Evolutionary conservation across 2,797 vertebrate genomes (phyloP).

Genomic region (Neosilurus hyrtlii): DNA sequence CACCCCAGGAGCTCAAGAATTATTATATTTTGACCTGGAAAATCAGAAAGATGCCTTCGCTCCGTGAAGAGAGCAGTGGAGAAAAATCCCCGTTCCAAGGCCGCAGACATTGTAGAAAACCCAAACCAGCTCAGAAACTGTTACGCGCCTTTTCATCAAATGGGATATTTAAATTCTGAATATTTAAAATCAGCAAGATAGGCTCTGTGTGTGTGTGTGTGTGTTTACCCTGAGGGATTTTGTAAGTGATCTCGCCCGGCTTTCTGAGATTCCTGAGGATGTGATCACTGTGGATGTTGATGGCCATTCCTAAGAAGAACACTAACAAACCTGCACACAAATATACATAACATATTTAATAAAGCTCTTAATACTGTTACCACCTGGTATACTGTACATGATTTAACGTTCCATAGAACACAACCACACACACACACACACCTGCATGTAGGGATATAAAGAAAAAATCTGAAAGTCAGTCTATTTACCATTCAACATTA

Average conservation of each 20-base stretch:
- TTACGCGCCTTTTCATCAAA: no score
- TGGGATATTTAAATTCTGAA: no score
- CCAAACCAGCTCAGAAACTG: no score
- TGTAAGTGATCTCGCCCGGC: conserved; percentile 82
- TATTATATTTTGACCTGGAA: no score
- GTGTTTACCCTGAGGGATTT: conserved; percentile 82
- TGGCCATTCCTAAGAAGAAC: conserved; percentile 82
- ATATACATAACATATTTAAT: background rate
- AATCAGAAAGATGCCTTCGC: no score
- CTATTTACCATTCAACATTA: background rate
- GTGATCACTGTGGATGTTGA: conserved; percentile 90
- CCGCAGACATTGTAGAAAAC: no score
- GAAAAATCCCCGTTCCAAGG: no score
- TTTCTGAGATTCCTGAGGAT: conserved; percentile 81
- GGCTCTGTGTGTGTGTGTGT: conserved; percentile 2
- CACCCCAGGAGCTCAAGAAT: no score
- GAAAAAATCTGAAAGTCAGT: background rate
- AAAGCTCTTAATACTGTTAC: background rate
- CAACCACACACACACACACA: background rate
- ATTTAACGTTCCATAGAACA: background rate
- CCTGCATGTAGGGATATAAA: background rate
- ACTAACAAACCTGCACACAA: conserved; percentile 69
- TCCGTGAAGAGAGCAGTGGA: no score
- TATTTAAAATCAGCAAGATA: no score
- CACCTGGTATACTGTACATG: background rate